Conservation (phyloP, 1,140 invertebrate genomes). For the Hylaeus anthracinus region DNA sequence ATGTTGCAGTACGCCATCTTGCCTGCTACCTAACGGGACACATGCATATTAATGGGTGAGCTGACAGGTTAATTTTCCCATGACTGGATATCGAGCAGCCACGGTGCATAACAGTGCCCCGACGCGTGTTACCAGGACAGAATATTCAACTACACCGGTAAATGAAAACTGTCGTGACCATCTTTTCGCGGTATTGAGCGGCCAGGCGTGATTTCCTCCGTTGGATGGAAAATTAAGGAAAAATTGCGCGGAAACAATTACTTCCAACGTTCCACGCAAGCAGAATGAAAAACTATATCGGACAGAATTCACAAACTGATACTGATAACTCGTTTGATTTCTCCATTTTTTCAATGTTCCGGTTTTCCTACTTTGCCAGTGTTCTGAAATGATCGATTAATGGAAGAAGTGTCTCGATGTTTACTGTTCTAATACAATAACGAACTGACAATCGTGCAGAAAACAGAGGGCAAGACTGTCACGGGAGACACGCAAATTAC, state of each 20-base stretch:
- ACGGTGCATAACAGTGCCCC: background rate
- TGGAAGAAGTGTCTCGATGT: too few relatives aligned
- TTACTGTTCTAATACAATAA: too few relatives aligned
- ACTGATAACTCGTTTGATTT: too few relatives aligned
- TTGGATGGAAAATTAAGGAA: background rate
- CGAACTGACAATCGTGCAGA: too few relatives aligned
- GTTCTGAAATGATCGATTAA: too few relatives aligned
- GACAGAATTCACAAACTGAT: too few relatives aligned
- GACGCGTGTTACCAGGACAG: background rate
- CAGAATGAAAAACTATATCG: background rate
- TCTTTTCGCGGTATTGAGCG: background rate
- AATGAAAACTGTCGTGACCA: background rate
- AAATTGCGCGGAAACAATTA: background rate
- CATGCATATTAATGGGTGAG: slow-evolving; percentile 46
- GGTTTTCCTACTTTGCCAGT: too few relatives aligned
- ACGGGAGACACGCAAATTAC: background rate
- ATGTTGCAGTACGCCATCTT: slow-evolving; percentile 28
- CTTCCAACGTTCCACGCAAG: background rate
- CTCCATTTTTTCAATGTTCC: too few relatives aligned
- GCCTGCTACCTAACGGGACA: slow-evolving; percentile 25
- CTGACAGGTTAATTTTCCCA: slow-evolving; percentile 49
- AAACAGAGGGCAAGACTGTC: background rate
- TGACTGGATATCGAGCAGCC: slow-evolving; percentile 32
- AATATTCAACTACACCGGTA: too few relatives aligned
- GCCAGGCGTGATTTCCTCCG: background rate